Evolutionary conservation across 2,888 invertebrate genomes (phyloP).

Genomic region (Ectropis crepuscularia): DNA sequence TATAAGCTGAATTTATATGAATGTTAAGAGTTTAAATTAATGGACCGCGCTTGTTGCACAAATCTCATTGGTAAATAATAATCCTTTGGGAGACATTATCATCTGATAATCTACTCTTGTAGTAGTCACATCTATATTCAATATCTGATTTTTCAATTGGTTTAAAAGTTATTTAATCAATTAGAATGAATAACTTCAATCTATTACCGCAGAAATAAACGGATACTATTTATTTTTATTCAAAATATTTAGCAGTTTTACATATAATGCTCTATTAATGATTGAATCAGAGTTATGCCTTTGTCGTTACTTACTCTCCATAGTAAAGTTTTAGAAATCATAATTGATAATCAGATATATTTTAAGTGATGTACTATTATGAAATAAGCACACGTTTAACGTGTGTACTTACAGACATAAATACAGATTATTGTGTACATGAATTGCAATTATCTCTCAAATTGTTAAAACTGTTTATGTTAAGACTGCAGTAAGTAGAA

Average conservation of each 20-base stretch:
- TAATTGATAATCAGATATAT: slow-evolving; percentile 37
- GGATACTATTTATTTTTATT: no score
- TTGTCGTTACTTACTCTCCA: background rate
- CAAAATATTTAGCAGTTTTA: background rate
- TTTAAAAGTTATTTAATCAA: no score
- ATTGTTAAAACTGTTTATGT: slow-evolving; percentile 19
- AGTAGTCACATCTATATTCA: no score
- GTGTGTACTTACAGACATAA: slow-evolving; percentile 19
- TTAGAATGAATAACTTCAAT: no score
- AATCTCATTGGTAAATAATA: no score
- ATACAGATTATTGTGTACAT: slow-evolving; percentile 21
- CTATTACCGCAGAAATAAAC: no score
- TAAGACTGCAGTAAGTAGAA: slow-evolving; percentile 4
- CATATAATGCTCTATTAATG: background rate
- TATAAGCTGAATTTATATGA: no score
- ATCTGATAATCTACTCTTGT: no score
- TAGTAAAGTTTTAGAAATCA: slow-evolving; percentile 33
- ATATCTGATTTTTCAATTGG: no score
- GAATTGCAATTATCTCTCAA: slow-evolving; percentile 13
- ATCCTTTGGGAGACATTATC: no score
- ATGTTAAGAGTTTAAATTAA: no score
- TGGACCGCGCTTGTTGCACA: no score
- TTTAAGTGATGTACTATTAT: slow-evolving; percentile 22
- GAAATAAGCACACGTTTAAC: slow-evolving; percentile 19
- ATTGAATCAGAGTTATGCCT: background rate